Evolutionary conservation across 2,113 vertebrate genomes (phyloP).

Genomic region (Microcebus griseorufus): DNA sequence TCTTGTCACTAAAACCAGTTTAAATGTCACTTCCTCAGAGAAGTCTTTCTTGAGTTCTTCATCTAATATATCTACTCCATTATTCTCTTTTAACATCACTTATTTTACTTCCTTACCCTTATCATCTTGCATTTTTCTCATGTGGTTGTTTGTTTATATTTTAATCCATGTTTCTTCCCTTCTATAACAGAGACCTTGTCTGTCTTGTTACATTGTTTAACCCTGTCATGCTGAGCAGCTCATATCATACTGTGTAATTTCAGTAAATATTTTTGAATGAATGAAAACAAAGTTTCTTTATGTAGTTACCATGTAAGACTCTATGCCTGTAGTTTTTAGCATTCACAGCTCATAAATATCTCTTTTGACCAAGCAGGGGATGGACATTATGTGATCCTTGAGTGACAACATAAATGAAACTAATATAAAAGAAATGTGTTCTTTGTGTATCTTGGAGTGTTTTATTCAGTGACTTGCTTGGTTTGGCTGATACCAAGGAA

Average conservation of each 20-base stretch:
- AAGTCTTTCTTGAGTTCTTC: background rate
- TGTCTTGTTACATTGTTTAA: background rate
- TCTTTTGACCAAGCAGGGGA: background rate
- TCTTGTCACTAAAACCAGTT: background rate
- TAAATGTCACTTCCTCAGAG: background rate
- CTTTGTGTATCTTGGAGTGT: background rate
- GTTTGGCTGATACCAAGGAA: background rate
- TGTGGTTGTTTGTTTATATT: background rate
- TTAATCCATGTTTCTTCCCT: background rate
- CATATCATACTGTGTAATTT: background rate
- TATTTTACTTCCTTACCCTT: background rate
- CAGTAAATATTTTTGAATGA: slow-evolving; percentile 20
- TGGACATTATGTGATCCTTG: background rate
- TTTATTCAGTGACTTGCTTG: background rate
- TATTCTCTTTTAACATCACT: background rate
- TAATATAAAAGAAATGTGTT: background rate
- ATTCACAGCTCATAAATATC: background rate
- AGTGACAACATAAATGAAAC: background rate
- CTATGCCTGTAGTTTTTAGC: background rate
- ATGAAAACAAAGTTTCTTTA: background rate
- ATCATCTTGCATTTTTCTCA: background rate
- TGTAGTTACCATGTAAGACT: background rate
- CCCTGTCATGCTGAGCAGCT: background rate
- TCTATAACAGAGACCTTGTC: background rate
- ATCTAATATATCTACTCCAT: background rate